Percentiles rank a stretch among this genome's conserved stretches.
These are phyloP conservation scores for Lampris incognitus DNA, from an alignment of 2,113 vertebrate species.

Conservation along the genomic window DNA sequence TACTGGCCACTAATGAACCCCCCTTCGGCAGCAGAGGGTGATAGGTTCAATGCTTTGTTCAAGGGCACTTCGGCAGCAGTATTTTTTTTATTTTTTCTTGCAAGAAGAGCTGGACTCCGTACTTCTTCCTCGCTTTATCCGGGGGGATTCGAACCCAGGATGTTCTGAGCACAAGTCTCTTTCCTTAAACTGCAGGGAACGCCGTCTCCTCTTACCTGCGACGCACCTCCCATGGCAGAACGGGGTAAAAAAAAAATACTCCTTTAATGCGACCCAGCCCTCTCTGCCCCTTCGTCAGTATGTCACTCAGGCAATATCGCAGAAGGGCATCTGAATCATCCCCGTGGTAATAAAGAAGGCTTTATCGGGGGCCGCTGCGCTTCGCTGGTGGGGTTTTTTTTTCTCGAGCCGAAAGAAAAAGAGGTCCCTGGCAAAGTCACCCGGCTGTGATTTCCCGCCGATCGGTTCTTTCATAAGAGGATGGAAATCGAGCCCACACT, in stretches of 20 bases:
- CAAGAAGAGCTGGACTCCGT: too few species aligned
- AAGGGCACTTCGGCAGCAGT: neutral
- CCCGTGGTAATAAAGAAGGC: conserved; percentile 43
- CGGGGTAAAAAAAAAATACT: neutral
- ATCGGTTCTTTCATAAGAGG: too few species aligned
- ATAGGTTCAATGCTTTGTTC: neutral
- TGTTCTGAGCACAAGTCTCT: too few species aligned
- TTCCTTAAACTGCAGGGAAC: neutral
- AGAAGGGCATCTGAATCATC: conserved; percentile 49
- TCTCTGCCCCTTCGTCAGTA: conserved; percentile 28
- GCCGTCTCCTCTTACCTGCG: neutral
- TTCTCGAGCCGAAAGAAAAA: conserved; percentile 20
- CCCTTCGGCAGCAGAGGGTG: neutral
- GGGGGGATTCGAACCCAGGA: neutral
- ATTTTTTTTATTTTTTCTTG: neutral
- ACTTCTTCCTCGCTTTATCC: neutral
- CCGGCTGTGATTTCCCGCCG: too few species aligned
- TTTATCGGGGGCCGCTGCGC: conserved; percentile 38
- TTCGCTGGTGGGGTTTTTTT: neutral
- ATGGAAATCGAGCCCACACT: neutral
- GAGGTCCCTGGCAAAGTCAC: neutral
- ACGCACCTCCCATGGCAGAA: neutral
- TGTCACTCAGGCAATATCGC: conserved; percentile 40
- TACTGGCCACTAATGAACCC: neutral
- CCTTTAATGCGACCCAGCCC: conserved; percentile 29